Percentiles rank a stretch among this genome's conserved stretches.
Evolutionary conservation across 2,888 invertebrate genomes (phyloP).

Genomic region (Nephrocerus scutellatus): DNA sequence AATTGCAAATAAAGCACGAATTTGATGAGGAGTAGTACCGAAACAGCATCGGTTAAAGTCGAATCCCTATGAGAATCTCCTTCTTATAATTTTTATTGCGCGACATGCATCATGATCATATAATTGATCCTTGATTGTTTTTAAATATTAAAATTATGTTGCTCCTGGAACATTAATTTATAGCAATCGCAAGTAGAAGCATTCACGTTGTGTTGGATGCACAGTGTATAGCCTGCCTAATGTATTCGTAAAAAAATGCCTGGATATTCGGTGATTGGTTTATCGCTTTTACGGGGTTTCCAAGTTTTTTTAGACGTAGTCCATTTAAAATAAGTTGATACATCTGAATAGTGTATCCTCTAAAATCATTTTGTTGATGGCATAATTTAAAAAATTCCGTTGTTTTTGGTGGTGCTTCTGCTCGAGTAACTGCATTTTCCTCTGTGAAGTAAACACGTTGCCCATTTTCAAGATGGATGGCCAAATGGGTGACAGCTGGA

Average conservation of each 20-base stretch:
- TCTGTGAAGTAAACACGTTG: no score
- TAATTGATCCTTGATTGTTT: background rate
- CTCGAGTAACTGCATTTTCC: constrained; percentile 26
- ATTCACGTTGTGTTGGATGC: constrained; percentile 32
- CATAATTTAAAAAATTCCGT: constrained; percentile 37
- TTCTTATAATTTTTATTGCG: background rate
- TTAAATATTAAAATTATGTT: background rate
- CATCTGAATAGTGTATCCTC: constrained; percentile 28
- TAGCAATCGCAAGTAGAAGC: constrained; percentile 19
- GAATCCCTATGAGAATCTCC: constrained; percentile 12
- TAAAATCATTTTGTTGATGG: constrained; percentile 17
- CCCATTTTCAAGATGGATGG: no score
- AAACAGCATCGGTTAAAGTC: constrained; percentile 18
- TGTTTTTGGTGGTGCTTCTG: constrained; percentile 20
- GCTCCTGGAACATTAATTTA: constrained; percentile 20
- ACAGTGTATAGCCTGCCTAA: constrained; percentile 34
- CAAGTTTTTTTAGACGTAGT: constrained; percentile 30
- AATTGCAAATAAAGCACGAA: constrained; percentile 20
- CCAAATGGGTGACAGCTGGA: no score
- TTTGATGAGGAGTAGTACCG: constrained; percentile 10
- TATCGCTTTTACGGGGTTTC: constrained; percentile 27
- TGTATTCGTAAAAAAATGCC: constrained; percentile 28
- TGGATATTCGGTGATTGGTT: constrained; percentile 21
- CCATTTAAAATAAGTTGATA: constrained; percentile 32
- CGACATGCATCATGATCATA: constrained; percentile 20